phyloP scores from a whole-genome alignment of 2,113 vertebrate species.

The Upupa epops region DNA sequence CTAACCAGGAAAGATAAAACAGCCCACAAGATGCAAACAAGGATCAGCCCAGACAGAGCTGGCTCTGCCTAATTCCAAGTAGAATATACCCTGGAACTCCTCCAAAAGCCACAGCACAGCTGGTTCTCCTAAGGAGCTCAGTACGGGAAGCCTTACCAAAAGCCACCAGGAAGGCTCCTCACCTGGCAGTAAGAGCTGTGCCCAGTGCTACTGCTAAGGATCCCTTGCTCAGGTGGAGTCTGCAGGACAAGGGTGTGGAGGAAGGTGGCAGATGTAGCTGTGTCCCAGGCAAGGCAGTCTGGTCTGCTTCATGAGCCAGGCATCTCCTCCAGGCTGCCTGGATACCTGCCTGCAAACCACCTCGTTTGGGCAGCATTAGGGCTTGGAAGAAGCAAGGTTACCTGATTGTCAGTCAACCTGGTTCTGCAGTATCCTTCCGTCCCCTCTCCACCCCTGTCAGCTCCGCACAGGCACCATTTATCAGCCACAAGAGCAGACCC shows the following conservation, averaged over 20 bases:
- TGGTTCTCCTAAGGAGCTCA: not conserved
- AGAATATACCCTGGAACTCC: not conserved
- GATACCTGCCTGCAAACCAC: not conserved
- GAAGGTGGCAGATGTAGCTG: not conserved
- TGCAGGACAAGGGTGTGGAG: not conserved
- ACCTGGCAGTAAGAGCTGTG: not conserved
- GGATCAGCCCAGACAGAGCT: not conserved
- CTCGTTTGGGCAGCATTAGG: not conserved
- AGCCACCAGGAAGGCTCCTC: not conserved
- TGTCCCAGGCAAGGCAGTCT: not conserved
- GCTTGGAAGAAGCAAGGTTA: not conserved
- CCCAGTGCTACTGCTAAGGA: not conserved
- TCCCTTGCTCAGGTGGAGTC: not conserved
- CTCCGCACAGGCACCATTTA: not conserved
- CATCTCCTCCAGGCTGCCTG: fast-evolving
- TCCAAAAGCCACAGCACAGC: not conserved
- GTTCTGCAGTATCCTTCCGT: fast-evolving
- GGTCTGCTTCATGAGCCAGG: not conserved
- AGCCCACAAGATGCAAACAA: not conserved
- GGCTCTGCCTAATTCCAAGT: not conserved
- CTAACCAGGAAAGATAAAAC: not conserved
- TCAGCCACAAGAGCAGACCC: not conserved
- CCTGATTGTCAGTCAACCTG: not conserved
- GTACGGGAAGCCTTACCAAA: not conserved
- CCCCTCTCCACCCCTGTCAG: not conserved